Conservation (phyloP, 92 coral and sea anemone species). For the Epizoanthus ramosus region DNA sequence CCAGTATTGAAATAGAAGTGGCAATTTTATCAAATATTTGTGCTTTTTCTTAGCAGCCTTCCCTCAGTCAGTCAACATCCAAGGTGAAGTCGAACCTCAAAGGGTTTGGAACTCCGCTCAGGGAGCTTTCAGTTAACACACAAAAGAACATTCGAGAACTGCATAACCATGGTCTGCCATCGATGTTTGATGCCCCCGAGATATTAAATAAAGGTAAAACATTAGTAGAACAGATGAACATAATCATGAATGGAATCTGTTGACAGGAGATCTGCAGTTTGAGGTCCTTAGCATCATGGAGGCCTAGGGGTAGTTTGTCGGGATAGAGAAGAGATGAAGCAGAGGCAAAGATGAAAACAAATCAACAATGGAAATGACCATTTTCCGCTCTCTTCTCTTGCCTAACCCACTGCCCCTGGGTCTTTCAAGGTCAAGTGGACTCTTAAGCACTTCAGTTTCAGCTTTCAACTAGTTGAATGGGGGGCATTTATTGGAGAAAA, state of each 20-base stretch:
- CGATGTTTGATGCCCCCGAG: conserved; percentile 49
- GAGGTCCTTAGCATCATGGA: not conserved
- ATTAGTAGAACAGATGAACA: not conserved
- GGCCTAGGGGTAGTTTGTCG: too few species aligned
- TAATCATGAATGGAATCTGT: not conserved
- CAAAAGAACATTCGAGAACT: conserved; percentile 9
- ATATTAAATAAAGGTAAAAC: conserved; percentile 40
- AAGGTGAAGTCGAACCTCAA: conserved; percentile 6
- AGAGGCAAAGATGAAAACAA: conserved; percentile 19
- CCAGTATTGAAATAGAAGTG: too few species aligned
- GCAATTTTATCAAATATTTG: not conserved
- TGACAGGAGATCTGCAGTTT: not conserved
- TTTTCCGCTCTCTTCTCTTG: not conserved
- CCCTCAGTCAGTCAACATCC: not conserved
- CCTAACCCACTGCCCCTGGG: not conserved
- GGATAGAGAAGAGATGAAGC: not conserved
- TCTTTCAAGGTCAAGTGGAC: too few species aligned
- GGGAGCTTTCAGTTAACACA: conserved; percentile 65
- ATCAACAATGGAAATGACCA: not conserved
- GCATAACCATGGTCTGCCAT: conserved; percentile 49
- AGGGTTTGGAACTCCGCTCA: conserved; percentile 65
- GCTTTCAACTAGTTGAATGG: too few species aligned
- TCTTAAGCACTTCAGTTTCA: too few species aligned
- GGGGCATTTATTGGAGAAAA: too few species aligned
- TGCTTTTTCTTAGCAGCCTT: conserved; percentile 3